phyloP scores from a whole-genome alignment of 2,888 invertebrate species.

The Leptopilina syphax region DNA sequence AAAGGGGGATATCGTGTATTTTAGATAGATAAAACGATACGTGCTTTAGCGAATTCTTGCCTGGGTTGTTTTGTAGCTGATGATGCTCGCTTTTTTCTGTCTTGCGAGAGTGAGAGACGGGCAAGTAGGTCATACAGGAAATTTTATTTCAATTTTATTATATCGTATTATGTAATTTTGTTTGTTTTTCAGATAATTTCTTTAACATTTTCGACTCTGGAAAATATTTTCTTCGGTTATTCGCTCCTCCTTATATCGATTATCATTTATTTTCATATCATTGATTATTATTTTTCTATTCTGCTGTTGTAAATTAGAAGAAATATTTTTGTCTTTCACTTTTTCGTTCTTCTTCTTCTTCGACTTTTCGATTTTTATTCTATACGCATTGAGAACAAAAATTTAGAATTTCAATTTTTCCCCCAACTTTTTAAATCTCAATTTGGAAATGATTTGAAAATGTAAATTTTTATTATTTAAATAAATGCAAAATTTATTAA shows the following conservation, averaged over 20 bases:
- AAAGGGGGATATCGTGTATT: constrained; percentile 31
- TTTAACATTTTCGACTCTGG: neutral
- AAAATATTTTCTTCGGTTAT: neutral
- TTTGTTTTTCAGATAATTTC: neutral
- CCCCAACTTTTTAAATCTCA: no score
- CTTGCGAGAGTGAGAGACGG: neutral
- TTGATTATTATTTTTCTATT: neutral
- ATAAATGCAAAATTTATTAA: no score
- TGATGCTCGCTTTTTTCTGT: constrained; percentile 30
- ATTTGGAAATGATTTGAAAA: no score
- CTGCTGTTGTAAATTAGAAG: no score
- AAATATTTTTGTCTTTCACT: no score
- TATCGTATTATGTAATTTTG: neutral
- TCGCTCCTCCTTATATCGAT: neutral
- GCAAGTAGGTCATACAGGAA: constrained; percentile 9
- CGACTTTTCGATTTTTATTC: no score
- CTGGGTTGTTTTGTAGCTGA: constrained; percentile 29
- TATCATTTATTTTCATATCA: neutral
- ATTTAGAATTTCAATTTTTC: no score
- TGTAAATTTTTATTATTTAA: no score
- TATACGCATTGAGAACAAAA: no score
- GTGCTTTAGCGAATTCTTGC: constrained; percentile 29
- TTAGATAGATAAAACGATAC: constrained; percentile 35
- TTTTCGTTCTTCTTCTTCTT: no score
- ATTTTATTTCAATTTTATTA: constrained; percentile 28